These are phyloP conservation scores for Eleutherodactylus coqui DNA, from an alignment of 2,797 vertebrate genomes.

Conservation along the genomic window DNA sequence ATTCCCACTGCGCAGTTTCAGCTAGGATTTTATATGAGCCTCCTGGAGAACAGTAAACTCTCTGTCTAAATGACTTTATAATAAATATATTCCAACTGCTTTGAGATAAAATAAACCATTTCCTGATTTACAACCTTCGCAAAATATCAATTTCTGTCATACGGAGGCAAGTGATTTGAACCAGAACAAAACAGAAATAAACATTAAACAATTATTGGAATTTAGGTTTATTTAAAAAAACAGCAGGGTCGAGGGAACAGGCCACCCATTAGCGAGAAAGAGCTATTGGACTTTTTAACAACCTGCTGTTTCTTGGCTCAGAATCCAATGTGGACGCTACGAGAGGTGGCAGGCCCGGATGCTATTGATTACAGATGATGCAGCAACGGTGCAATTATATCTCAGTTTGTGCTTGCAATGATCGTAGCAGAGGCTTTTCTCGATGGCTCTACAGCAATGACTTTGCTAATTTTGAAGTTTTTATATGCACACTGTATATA, in stretches of 20 bases:
- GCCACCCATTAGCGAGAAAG: conserved; percentile 73
- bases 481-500: conserved; percentile 5
- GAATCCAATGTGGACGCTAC: conserved; percentile 70
- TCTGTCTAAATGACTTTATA: conserved; percentile 56
- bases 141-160: conserved; percentile 75
- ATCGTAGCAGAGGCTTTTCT: conserved; percentile 65
- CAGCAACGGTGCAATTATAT: conserved; percentile 73
- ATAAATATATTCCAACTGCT: conserved; percentile 55
- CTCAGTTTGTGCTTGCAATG: conserved; percentile 66
- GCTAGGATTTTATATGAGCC: conserved; percentile 42
- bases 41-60: conserved; percentile 37
- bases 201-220: conserved; percentile 83
- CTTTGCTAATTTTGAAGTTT: conserved; percentile 63
- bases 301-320: conserved; percentile 75
- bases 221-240: conserved; percentile 79
- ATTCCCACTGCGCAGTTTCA: conserved; percentile 53
- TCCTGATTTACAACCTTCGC: conserved; percentile 63
- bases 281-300: conserved; percentile 74
- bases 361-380: conserved; percentile 77
- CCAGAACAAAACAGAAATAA: conserved; percentile 80
- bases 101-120: conserved; percentile 61
- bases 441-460: conserved; percentile 65
- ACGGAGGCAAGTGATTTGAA: conserved; percentile 72
- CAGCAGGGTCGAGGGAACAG: conserved; percentile 76
- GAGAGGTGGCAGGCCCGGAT: conserved; percentile 67